Base-by-base conservation (phyloP, 2,888 invertebrate genomes). In the Scaptodrosophila latifasciaeformis region DNA sequence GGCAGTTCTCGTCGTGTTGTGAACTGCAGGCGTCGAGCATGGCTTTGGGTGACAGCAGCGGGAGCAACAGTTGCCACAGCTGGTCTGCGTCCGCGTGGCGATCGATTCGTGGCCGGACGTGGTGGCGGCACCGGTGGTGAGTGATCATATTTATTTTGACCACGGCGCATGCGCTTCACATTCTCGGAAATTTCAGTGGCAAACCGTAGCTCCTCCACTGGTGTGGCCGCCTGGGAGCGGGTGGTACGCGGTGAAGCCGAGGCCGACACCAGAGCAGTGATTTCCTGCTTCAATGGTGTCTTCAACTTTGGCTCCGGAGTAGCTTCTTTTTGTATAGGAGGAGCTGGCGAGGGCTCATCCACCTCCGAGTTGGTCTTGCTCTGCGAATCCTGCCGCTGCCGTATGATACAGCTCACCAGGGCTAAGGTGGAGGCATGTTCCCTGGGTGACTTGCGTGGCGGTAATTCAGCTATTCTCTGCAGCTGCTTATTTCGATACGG, bases 391-490 rank as follows among this genome's bases (percentile, higher is more conserved):
- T 85, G 82, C 0, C 85, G 74, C 60, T 85, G 84, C 13, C 90
- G 88, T 6, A 91, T 86, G 17, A 92, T 84, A 49, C 91, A 91
- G 34, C 92, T 91, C 2, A 95, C 90, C 53, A 95, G 93, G 0
- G 95, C 95, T 55, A 95, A 85, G 0, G 96, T 96, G 0, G 95
- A 95, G 0, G 95, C 95, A 82, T 96, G 95, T 82, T 95, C 95
- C 17, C 96, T 88, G 0, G 96, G 96, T 0, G 94, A 95, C 81
- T 95, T 95, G 34, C 96, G 87, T 0, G 95, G 93, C 46, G 85
- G 83, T 56, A 86, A 63, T 45, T 86, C 86, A 15, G 43, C 72
- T 2, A 83, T 66, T 52, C 84, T 65, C 6, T 80, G 77, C 29
- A 85, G 49, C 49, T 82, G 81, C 44, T 84, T 85, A 31, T 83